A percentile compares a stretch with the other conserved stretches of the same genome.
Evolutionary conservation across 2,888 invertebrate genomes (phyloP).

Genomic region (Hemicrepidius hirtus): DNA sequence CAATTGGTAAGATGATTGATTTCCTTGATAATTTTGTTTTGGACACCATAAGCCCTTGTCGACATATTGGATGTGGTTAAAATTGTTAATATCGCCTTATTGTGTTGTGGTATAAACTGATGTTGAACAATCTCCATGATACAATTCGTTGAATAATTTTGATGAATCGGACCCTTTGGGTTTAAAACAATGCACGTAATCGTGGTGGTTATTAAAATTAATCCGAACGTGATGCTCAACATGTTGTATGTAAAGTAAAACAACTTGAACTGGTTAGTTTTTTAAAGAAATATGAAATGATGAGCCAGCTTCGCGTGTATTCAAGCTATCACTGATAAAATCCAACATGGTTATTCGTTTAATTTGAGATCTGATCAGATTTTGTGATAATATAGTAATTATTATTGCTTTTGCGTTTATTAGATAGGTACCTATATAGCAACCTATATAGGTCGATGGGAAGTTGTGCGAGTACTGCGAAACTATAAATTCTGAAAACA

Average conservation of each 20-base stretch:
- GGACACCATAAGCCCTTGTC: slow-evolving; percentile 21
- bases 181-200: slow-evolving; percentile 31
- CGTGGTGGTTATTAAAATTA: not conserved
- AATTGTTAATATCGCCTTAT: slow-evolving; percentile 49
- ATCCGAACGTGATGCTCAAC: not conserved
- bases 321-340: slow-evolving; percentile 32
- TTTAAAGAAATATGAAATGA: slow-evolving; percentile 16
- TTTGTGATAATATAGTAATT: slow-evolving; percentile 22
- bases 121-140: slow-evolving; percentile 37
- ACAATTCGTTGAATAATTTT: slow-evolving; percentile 41
- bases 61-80: slow-evolving; percentile 39
- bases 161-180: slow-evolving; percentile 40
- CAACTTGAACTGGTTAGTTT: not conserved
- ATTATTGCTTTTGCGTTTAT: slow-evolving; percentile 28
- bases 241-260: not conserved
- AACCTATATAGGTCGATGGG: too few relatives aligned
- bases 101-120: slow-evolving; percentile 35
- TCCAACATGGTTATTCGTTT: slow-evolving; percentile 47
- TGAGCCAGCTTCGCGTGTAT: slow-evolving; percentile 18
- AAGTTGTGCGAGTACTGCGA: too few relatives aligned
- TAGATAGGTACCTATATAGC: too few relatives aligned
- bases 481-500: too few relatives aligned
- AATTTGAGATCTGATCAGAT: slow-evolving; percentile 40
- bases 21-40: slow-evolving; percentile 19
- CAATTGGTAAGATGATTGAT: slow-evolving; percentile 33